Evolutionary conservation across 2,113 vertebrate genomes (phyloP).

Genomic region (Triplophysa siluroides): DNA sequence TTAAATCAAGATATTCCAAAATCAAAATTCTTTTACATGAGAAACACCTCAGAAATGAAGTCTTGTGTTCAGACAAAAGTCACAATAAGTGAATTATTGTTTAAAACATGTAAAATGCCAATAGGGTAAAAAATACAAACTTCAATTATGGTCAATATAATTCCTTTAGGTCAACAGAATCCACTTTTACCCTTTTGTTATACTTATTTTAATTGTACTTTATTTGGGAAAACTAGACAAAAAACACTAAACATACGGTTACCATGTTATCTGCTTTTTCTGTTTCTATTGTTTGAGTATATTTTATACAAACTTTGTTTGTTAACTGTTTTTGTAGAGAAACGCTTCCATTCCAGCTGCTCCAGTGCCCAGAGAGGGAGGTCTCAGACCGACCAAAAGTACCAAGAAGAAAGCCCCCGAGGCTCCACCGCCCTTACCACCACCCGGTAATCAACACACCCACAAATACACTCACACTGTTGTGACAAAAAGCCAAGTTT

Average conservation of each 20-base stretch:
- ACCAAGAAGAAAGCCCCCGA: conserved; percentile 60
- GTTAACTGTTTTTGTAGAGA: conserved; percentile 34
- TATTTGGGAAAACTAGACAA: no score
- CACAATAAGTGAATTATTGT: no score
- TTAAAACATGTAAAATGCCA: no score
- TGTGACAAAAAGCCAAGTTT: background rate
- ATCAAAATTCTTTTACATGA: no score
- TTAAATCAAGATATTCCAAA: no score
- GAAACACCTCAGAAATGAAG: no score
- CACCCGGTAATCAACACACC: conserved; percentile 68
- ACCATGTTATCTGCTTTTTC: background rate
- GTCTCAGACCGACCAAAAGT: conserved; percentile 75
- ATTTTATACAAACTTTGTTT: background rate
- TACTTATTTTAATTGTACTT: no score
- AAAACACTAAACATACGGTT: background rate
- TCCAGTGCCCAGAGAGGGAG: conserved; percentile 60
- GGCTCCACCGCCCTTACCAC: conserved; percentile 56
- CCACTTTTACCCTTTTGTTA: no score
- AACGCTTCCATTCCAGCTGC: conserved; percentile 48
- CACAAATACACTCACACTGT: background rate
- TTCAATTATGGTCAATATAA: no score
- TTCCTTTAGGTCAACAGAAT: no score
- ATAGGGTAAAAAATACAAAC: no score
- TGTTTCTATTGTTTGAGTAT: background rate
- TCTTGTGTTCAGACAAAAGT: no score